Evolutionary conservation across 2,888 invertebrate species (phyloP).

Genomic region (Craniophora ligustri): DNA sequence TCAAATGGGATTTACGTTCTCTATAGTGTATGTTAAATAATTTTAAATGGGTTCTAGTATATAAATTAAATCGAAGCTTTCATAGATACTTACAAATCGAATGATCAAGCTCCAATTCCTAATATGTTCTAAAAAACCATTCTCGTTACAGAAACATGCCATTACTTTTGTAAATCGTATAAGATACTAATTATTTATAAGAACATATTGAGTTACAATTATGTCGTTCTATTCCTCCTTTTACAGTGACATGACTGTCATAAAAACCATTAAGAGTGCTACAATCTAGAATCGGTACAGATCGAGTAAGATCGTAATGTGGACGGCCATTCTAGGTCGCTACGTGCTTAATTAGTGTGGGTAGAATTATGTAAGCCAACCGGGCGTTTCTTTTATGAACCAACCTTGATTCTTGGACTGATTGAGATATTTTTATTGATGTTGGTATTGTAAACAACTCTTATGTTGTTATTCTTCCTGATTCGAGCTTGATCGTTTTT

Average conservation of each 20-base stretch:
- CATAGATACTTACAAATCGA: conserved; percentile 15
- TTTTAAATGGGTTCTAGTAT: conserved; percentile 20
- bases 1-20: conserved; percentile 13
- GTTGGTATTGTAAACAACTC: conserved; percentile 67
- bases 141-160: conserved; percentile 31
- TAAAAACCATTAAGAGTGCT: conserved; percentile 65
- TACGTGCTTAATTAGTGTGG: conserved; percentile 81
- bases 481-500: conserved; percentile 16
- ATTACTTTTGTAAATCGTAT: conserved; percentile 51
- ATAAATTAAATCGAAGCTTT: conserved; percentile 14
- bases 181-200: conserved; percentile 63
- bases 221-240: conserved; percentile 70
- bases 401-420: conserved; percentile 81
- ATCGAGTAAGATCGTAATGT: conserved; percentile 71
- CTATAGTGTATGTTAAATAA: conserved; percentile 7
- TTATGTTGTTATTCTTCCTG: conserved; percentile 57
- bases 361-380: conserved; percentile 75
- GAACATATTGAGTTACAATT: conserved; percentile 65
- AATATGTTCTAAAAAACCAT: conserved; percentile 30
- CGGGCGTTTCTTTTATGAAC: conserved; percentile 72
- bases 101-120: conserved; percentile 17
- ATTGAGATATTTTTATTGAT: conserved; percentile 77
- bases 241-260: conserved; percentile 72
- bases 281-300: conserved; percentile 63
- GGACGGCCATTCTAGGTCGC: conserved; percentile 72